Percentiles rank a stretch among this genome's conserved stretches.
These are phyloP conservation scores for Percopsis transmontana DNA, from an alignment of 2,113 vertebrate species.

Conservation along the genomic window DNA sequence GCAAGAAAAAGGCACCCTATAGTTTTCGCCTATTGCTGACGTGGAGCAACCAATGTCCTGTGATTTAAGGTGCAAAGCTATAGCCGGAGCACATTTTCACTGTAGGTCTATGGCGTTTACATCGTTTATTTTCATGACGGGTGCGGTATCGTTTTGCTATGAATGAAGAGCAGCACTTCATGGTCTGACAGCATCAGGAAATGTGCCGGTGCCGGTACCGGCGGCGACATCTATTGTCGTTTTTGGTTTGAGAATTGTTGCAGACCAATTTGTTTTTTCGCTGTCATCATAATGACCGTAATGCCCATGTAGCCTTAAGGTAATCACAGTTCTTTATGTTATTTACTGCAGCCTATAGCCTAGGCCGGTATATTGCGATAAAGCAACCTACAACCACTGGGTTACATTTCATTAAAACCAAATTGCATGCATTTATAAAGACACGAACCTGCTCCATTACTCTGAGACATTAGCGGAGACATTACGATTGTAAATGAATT, in stretches of 20 bases:
- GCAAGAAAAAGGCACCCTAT: slow-evolving; percentile 15
- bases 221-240: background rate
- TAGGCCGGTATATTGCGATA: background rate
- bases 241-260: slow-evolving; percentile 26
- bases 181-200: slow-evolving; percentile 25
- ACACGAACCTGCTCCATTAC: too few relatives aligned
- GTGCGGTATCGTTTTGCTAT: slow-evolving; percentile 35
- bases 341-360: background rate
- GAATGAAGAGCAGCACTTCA: background rate
- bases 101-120: slow-evolving; percentile 4
- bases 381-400: background rate
- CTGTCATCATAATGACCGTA: background rate
- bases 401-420: slow-evolving; percentile 4
- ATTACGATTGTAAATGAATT: too few relatives aligned
- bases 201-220: slow-evolving; percentile 17
- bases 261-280: slow-evolving; percentile 3
- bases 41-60: slow-evolving; percentile 43
- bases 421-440: too few relatives aligned
- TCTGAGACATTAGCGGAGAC: too few relatives aligned
- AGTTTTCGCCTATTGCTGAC: slow-evolving; percentile 47
- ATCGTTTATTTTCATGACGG: slow-evolving; percentile 24
- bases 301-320: background rate
- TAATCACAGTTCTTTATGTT: background rate
- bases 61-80: slow-evolving; percentile 33
- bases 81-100: slow-evolving; percentile 35